phyloP scores from a whole-genome alignment of 2,113 vertebrate species.

The Otis tarda region DNA sequence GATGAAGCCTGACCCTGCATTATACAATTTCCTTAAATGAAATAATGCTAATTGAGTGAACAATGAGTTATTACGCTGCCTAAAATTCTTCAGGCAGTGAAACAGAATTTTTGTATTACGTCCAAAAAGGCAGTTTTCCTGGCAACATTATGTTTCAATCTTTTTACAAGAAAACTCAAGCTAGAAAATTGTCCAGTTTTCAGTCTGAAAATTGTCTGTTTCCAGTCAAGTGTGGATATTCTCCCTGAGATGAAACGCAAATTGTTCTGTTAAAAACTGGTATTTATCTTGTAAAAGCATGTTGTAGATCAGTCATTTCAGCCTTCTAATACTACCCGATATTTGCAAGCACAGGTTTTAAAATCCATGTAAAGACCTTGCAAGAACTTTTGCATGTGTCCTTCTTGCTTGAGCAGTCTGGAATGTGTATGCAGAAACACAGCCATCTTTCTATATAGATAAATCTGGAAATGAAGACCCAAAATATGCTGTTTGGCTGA shows the following conservation, averaged over 20 bases:
- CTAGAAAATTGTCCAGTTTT: background rate
- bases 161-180: background rate
- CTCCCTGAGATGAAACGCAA: background rate
- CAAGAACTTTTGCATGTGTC: background rate
- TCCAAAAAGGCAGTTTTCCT: background rate
- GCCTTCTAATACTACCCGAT: background rate
- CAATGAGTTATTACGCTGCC: background rate
- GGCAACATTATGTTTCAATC: background rate
- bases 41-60: background rate
- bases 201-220: no score
- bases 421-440: background rate
- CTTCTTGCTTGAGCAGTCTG: background rate
- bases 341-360: background rate
- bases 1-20: background rate
- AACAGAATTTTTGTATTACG: background rate
- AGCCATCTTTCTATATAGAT: fast-evolving
- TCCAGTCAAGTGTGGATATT: background rate
- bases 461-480: background rate
- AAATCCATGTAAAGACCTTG: background rate
- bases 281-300: background rate
- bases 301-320: background rate
- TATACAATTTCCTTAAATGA: background rate
- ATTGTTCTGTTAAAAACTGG: background rate
- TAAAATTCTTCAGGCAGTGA: background rate
- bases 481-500: background rate